Evolutionary conservation across 2,797 vertebrate genomes (phyloP).

Genomic region (Hoplostethus mediterraneus): DNA sequence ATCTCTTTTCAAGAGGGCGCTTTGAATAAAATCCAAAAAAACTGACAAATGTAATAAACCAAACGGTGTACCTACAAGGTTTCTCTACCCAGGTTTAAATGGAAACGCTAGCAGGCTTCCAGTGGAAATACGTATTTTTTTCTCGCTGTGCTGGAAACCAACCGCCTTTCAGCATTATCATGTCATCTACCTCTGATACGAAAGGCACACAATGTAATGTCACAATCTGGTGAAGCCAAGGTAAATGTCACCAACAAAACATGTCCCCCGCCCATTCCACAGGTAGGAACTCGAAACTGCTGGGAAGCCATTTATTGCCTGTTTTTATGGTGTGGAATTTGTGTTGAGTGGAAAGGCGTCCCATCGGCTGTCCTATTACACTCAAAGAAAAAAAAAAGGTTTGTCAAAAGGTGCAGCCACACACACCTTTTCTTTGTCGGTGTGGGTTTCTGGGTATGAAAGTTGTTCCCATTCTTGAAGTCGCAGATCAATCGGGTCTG

Average conservation of each 20-base stretch:
- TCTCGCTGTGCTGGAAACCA: slow-evolving; percentile 11
- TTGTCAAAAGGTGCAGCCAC: too few relatives aligned
- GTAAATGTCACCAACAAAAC: slow-evolving; percentile 52
- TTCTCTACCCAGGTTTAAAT: neutral
- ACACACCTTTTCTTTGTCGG: too few relatives aligned
- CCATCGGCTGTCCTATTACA: slow-evolving; percentile 12
- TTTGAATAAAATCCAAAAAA: too few relatives aligned
- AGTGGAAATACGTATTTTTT: slow-evolving; percentile 11
- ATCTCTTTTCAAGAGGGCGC: too few relatives aligned
- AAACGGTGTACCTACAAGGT: too few relatives aligned
- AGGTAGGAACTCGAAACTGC: neutral
- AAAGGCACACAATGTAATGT: slow-evolving; percentile 24
- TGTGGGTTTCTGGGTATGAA: too few relatives aligned
- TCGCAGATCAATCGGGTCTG: slow-evolving; percentile 7
- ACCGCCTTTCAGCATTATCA: slow-evolving; percentile 7
- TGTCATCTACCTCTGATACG: neutral
- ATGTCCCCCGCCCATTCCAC: slow-evolving; percentile 12
- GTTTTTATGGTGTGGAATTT: slow-evolving; percentile 1
- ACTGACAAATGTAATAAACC: too few relatives aligned
- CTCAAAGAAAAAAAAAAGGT: too few relatives aligned
- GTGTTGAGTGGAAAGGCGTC: slow-evolving; percentile 22
- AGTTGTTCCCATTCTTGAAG: slow-evolving; percentile 24
- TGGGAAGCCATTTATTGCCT: neutral
- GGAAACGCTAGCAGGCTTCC: neutral
- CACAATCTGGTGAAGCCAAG: slow-evolving; percentile 8